These are phyloP conservation scores for Mythimna ferrago DNA, from an alignment of 2,888 invertebrate genomes.

Conservation along the genomic window DNA sequence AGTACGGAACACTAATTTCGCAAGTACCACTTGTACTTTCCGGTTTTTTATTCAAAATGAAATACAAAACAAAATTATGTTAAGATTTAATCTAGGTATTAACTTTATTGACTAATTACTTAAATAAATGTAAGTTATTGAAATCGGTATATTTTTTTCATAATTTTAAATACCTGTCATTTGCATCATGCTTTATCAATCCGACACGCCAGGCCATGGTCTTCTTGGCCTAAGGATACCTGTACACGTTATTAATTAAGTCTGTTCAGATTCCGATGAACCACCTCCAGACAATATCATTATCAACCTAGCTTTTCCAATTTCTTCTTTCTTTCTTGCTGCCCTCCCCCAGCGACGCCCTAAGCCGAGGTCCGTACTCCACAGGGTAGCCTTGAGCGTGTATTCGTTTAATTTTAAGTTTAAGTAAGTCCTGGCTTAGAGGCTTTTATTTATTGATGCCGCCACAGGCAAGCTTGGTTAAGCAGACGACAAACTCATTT, in stretches of 20 bases:
- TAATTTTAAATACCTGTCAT: not conserved
- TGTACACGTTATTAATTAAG: not conserved
- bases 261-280: too few relatives aligned
- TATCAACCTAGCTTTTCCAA: too few relatives aligned
- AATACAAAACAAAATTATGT: conserved; percentile 33
- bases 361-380: too few relatives aligned
- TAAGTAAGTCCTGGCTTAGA: too few relatives aligned
- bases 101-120: conserved; percentile 47
- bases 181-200: not conserved
- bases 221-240: not conserved
- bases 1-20: conserved; percentile 14
- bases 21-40: conserved; percentile 35
- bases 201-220: not conserved
- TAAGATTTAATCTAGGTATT: conserved; percentile 46
- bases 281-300: too few relatives aligned
- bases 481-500: too few relatives aligned
- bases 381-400: too few relatives aligned
- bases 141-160: not conserved
- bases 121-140: conserved; percentile 57
- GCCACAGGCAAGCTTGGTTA: too few relatives aligned
- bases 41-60: conserved; percentile 36
- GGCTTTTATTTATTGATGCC: too few relatives aligned
- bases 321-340: too few relatives aligned
- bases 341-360: too few relatives aligned
- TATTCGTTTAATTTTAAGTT: too few relatives aligned